A percentile compares a stretch with the other conserved stretches of the same genome.
Conservation (phyloP, 2,113 vertebrate species). For the Neogobius melanostomus region DNA sequence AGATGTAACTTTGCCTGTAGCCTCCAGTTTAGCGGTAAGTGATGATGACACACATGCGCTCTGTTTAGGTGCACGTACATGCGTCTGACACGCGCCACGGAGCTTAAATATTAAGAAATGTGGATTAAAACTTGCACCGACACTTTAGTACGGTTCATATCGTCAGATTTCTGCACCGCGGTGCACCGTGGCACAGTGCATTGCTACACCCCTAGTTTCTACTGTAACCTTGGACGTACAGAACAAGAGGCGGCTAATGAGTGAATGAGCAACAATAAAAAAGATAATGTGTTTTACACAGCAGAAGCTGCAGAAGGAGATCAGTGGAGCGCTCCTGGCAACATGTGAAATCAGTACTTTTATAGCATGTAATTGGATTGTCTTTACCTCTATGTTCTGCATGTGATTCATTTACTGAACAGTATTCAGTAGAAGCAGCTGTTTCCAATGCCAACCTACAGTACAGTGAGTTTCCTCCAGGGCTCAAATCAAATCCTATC, state of each 20-base stretch:
- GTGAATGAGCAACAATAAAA: conserved; percentile 14
- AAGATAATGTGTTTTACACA: conserved; percentile 11
- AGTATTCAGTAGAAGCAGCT: conserved; percentile 46
- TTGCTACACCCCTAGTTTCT: too few species aligned
- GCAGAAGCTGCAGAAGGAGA: conserved; percentile 9
- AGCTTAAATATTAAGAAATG: too few species aligned
- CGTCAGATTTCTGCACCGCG: too few species aligned
- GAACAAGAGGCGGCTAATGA: conserved; percentile 35
- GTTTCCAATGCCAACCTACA: conserved; percentile 39
- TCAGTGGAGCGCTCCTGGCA: conserved; percentile 2
- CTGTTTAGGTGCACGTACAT: too few species aligned
- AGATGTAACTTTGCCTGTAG: too few species aligned
- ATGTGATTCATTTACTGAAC: conserved; percentile 24
- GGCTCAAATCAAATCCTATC: conserved; percentile 54
- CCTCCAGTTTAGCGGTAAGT: too few species aligned
- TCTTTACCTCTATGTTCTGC: conserved; percentile 9
- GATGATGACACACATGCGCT: too few species aligned
- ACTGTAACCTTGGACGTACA: conserved; percentile 45
- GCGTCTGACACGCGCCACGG: too few species aligned
- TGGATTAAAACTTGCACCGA: too few species aligned
- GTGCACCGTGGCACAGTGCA: too few species aligned
- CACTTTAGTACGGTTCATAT: too few species aligned
- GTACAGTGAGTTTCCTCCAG: conserved; percentile 35
- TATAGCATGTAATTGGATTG: conserved; percentile 13
- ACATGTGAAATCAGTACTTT: conserved; percentile 24